Conservation (phyloP, 2,113 vertebrate species). For the Hypanus sabinus region DNA sequence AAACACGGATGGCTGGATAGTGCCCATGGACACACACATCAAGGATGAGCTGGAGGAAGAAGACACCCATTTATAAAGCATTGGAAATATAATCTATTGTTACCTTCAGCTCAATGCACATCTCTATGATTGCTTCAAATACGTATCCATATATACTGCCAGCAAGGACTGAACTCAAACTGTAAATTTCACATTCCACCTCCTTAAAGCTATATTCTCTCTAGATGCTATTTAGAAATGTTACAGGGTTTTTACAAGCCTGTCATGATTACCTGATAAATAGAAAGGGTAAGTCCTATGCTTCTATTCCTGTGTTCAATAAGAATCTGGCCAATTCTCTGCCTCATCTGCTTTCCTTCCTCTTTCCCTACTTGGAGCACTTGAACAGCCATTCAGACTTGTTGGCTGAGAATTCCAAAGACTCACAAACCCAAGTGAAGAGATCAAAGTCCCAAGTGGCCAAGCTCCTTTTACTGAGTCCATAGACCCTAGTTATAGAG, state of each 20-base stretch:
- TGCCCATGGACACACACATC: slow-evolving; percentile 80
- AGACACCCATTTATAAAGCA: slow-evolving; percentile 84
- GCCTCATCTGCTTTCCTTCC: too few species aligned
- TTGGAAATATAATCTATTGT: slow-evolving; percentile 18
- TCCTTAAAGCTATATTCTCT: not conserved
- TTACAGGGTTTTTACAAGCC: not conserved
- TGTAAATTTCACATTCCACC: not conserved
- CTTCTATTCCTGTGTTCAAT: too few species aligned
- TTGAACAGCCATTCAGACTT: too few species aligned
- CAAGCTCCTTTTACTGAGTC: too few species aligned
- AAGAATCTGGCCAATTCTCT: too few species aligned
- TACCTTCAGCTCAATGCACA: slow-evolving; percentile 27
- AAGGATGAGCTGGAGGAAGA: slow-evolving; percentile 83
- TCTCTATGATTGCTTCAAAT: slow-evolving; percentile 35
- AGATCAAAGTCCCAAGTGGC: too few species aligned
- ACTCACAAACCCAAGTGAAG: too few species aligned
- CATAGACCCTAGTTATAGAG: too few species aligned
- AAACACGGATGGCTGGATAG: slow-evolving; percentile 84
- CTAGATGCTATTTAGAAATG: not conserved
- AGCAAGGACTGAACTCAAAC: not conserved
- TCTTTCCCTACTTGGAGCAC: too few species aligned
- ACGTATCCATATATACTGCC: not conserved
- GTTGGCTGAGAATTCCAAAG: too few species aligned
- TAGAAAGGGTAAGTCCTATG: not conserved
- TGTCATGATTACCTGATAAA: not conserved